Evolutionary conservation across 2,797 vertebrate genomes (phyloP).

Genomic region (Hemitrygon akajei): DNA sequence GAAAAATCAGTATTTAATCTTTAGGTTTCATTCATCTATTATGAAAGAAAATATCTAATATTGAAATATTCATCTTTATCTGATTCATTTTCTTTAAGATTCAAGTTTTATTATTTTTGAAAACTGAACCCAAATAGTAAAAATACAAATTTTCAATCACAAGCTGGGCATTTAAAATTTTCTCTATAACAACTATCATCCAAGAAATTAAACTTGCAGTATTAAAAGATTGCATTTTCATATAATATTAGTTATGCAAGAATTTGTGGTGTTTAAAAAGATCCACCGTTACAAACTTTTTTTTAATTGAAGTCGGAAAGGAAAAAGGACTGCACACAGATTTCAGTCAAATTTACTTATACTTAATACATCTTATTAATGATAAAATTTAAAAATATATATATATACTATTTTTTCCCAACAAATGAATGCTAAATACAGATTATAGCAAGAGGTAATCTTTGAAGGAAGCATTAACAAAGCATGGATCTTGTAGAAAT

Average conservation of each 20-base stretch:
- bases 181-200: background rate
- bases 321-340: background rate
- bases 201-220: background rate
- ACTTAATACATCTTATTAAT: no score
- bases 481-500: constrained; percentile 19
- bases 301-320: background rate
- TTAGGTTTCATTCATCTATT: background rate
- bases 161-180: background rate
- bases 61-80: background rate
- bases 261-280: background rate
- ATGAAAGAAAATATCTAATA: background rate
- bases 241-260: background rate
- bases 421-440: background rate
- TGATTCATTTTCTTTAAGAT: background rate
- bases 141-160: background rate
- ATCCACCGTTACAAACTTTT: background rate
- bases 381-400: background rate
- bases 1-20: background rate
- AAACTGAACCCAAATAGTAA: background rate
- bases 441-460: background rate
- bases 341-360: background rate
- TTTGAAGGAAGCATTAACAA: background rate
- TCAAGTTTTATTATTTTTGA: background rate
- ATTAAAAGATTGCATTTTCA: background rate
- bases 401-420: background rate